Conservation (phyloP, 2,888 invertebrate species). For the Caenorhabditis sp. region DNA sequence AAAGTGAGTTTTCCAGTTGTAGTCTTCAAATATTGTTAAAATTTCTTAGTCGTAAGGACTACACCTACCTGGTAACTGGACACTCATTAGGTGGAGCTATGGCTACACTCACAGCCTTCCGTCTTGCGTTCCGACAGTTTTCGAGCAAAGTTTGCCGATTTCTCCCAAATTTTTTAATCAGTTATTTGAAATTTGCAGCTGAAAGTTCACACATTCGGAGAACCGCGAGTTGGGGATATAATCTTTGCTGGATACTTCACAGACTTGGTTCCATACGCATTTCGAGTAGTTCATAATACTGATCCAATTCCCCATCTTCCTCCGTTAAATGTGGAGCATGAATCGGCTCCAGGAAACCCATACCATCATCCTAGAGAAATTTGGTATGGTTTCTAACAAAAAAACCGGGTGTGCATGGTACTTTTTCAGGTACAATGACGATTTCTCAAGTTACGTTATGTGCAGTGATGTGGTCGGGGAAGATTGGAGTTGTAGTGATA, state of each 20-base stretch:
- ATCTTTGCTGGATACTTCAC: constrained; percentile 62
- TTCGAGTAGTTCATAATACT: constrained; percentile 67
- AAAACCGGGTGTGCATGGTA: no score
- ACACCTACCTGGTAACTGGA: constrained; percentile 64
- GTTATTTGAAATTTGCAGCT: constrained; percentile 47
- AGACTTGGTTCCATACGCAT: constrained; percentile 65
- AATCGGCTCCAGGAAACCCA: constrained; percentile 58
- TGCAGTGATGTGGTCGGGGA: constrained; percentile 66
- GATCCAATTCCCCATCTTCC: constrained; percentile 72
- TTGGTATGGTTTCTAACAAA: constrained; percentile 43
- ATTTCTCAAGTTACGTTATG: constrained; percentile 58
- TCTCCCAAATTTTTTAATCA: background rate
- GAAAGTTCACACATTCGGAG: constrained; percentile 68
- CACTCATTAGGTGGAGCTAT: constrained; percentile 72
- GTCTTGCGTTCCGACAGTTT: constrained; percentile 58
- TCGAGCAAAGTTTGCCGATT: constrained; percentile 27
- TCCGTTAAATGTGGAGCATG: constrained; percentile 63
- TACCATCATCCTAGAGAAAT: constrained; percentile 71
- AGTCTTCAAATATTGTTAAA: background rate
- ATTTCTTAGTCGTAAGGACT: constrained; percentile 61
- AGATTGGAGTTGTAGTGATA: constrained; percentile 69
- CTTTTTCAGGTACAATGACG: constrained; percentile 67
- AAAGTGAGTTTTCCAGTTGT: constrained; percentile 11
- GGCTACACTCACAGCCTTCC: constrained; percentile 68
- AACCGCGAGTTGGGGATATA: constrained; percentile 69